Percentiles rank a stretch among this genome's conserved stretches.
phyloP scores from a whole-genome alignment of 2,888 invertebrate species.

The Drosophila pullipes region DNA sequence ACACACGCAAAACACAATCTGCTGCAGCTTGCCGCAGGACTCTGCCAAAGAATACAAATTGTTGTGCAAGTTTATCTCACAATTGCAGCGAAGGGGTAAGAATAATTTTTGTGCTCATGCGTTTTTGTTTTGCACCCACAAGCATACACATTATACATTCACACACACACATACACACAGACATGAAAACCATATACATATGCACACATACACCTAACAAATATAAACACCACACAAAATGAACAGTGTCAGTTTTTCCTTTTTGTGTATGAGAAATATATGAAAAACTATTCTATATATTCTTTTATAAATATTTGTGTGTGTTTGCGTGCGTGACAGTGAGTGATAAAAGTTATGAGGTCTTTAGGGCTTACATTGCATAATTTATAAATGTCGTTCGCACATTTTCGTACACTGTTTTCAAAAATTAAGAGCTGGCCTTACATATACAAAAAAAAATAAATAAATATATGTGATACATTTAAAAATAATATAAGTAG shows the following conservation, averaged over 20 bases:
- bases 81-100: conserved; percentile 43
- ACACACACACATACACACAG: neutral
- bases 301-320: conserved; percentile 5
- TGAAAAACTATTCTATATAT: conserved; percentile 17
- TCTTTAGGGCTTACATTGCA: conserved; percentile 43
- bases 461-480: neutral
- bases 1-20: neutral
- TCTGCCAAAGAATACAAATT: conserved; percentile 53
- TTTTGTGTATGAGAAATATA: conserved; percentile 36
- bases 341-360: conserved; percentile 74
- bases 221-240: conserved; percentile 36
- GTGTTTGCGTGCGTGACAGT: conserved; percentile 57
- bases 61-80: conserved; percentile 54
- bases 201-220: neutral
- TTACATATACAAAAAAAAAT: neutral
- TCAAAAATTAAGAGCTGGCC: neutral
- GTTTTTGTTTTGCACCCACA: conserved; percentile 27
- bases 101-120: conserved; percentile 30
- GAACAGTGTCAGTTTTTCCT: conserved; percentile 21
- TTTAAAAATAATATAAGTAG: neutral
- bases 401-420: conserved; percentile 1
- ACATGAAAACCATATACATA: neutral
- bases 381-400: conserved; percentile 20
- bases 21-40: conserved; percentile 53
- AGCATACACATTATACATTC: neutral